Evolutionary conservation across 1,140 invertebrate species (phyloP), one percentile per base, ranked within the genome.

Genomic region (Anastrepha ludens): DNA sequence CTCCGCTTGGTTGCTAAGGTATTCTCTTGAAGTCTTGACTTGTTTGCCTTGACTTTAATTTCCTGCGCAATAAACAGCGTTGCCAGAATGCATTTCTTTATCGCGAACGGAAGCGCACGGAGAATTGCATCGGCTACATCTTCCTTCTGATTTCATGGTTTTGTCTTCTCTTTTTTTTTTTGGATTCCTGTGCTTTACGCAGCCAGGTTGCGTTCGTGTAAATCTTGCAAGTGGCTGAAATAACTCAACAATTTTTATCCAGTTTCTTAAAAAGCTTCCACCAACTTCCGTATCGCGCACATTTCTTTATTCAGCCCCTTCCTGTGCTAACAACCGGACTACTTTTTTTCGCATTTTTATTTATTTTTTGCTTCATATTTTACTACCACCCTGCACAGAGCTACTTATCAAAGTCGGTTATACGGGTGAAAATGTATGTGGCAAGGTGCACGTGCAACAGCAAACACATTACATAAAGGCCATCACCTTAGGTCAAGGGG

Each of bases 31-130:
- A 81, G 44, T 55, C n/a, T 29, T 13, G 8, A 55, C n/a, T 55
- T 81, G 74, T 81, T 81, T 81, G 74, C 74, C 5, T 47, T 81
- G 47, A 81, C 74, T 81, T 81, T 81, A 81, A 81, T 81, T 81
- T 81, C 74, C 74, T 81, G 74, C 44, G 74, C 74, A 55, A 55
- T 58, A 55, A 50, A 50, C n/a, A 55, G 74, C n/a, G 47, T 81
- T 81, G n/a, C 74, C 17, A 50, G 20, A 81, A 50, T 81, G 74
- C 47, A 81, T 50, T 50, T 81, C 29, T 41, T 47, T 81, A 81
- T 55, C 47, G 47, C 44, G 74, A 13, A 55, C 50, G 6, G n/a
- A 50, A 15, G 50, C 20, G 55, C 5, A 9, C 47, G 47, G n/a
- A 20, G 47, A 15, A 81, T 81, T 55, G 7, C 64, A 55, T 55